phyloP scores from a whole-genome alignment of 2,797 vertebrate genomes.

The Sphaeramia orbicularis region DNA sequence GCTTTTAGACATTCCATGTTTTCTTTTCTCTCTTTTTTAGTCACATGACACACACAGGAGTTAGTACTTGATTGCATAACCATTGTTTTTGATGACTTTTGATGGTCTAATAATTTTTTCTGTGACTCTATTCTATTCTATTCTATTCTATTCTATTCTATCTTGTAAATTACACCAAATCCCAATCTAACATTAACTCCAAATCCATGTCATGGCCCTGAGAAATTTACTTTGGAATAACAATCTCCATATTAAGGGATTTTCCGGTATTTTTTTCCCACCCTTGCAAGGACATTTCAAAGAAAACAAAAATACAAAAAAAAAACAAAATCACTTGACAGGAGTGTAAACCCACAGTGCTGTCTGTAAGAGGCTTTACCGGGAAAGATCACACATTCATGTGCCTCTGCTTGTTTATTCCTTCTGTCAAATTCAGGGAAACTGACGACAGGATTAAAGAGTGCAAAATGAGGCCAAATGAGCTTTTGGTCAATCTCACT shows the following conservation, averaged over 20 bases:
- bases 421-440: constrained; percentile 55
- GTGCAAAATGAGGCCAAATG: constrained; percentile 45
- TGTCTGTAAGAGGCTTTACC: constrained; percentile 70
- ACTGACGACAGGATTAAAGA: constrained; percentile 47
- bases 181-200: neutral
- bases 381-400: constrained; percentile 66
- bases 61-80: too few species aligned
- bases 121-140: too few species aligned
- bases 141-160: too few species aligned
- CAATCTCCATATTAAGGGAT: constrained; percentile 38
- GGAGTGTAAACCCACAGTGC: constrained; percentile 60
- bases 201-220: constrained; percentile 39
- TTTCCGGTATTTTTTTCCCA: constrained; percentile 20
- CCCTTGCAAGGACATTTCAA: constrained; percentile 48
- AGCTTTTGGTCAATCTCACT: constrained; percentile 40
- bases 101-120: too few species aligned
- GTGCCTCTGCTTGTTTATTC: constrained; percentile 50
- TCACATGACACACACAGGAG: too few species aligned
- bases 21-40: too few species aligned
- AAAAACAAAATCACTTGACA: constrained; percentile 65
- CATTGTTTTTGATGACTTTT: too few species aligned
- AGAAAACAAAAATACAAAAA: constrained; percentile 42
- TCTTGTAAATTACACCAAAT: neutral
- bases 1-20: too few species aligned
- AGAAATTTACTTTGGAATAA: constrained; percentile 17